Percentiles rank a stretch among this genome's conserved stretches.
phyloP scores from a whole-genome alignment of 2,888 invertebrate species.

The Drosophila paucipuncta region DNA sequence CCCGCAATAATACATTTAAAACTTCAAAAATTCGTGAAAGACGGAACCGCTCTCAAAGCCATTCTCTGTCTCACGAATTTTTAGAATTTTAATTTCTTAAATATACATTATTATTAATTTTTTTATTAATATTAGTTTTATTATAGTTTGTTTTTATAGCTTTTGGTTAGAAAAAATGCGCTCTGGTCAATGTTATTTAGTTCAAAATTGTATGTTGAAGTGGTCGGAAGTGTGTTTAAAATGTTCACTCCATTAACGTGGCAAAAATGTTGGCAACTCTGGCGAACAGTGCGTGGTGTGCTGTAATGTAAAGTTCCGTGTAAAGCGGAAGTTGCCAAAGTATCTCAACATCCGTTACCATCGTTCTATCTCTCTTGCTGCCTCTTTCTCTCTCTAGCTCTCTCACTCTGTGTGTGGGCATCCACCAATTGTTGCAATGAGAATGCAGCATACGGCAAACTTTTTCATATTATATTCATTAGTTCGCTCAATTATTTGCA shows the following conservation, averaged over 20 bases:
- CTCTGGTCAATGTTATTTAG: neutral
- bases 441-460: conserved; percentile 27
- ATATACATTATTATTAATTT: neutral
- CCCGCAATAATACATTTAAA: too few species aligned
- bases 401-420: conserved; percentile 40
- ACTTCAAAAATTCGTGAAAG: too few species aligned
- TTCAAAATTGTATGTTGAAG: neutral
- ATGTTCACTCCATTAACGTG: neutral
- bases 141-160: neutral
- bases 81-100: neutral
- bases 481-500: conserved; percentile 43
- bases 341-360: conserved; percentile 62
- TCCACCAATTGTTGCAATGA: conserved; percentile 49
- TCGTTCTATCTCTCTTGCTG: neutral
- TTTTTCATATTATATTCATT: conserved; percentile 1
- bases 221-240: neutral
- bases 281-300: conserved; percentile 58
- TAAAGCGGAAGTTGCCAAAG: conserved; percentile 67
- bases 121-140: neutral
- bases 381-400: neutral
- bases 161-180: too few species aligned
- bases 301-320: conserved; percentile 54
- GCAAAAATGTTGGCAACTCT: neutral
- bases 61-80: neutral
- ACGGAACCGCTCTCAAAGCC: too few species aligned